Evolutionary conservation across 1,140 invertebrate species (phyloP).

Genomic region (Cotesia chilonis): DNA sequence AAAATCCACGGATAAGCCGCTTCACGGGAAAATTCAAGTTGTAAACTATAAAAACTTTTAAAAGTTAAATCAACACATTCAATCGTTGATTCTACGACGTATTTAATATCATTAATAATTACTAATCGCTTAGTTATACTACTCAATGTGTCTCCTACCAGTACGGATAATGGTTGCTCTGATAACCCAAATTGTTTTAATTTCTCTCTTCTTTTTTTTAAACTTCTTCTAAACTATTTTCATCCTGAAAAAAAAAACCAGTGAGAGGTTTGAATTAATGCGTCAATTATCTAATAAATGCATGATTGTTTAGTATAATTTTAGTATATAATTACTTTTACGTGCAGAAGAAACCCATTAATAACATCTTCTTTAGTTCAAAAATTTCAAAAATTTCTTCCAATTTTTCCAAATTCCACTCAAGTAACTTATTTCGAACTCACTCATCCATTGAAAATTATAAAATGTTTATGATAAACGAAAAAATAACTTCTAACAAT

Average conservation of each 20-base stretch:
- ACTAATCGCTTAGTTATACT: constrained; percentile 17
- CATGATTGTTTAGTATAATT: no score
- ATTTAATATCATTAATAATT: constrained; percentile 18
- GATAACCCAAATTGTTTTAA: constrained; percentile 13
- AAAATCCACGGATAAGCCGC: constrained; percentile 21
- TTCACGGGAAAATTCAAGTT: constrained; percentile 19
- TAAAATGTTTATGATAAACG: no score
- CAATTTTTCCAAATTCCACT: no score
- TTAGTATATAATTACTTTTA: no score
- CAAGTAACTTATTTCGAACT: no score
- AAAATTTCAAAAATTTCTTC: no score
- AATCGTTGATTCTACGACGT: background rate
- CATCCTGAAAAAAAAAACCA: constrained; percentile 14
- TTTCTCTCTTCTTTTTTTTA: constrained; percentile 1
- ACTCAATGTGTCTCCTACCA: constrained; percentile 1
- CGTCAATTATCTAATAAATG: no score
- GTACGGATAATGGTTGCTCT: constrained; percentile 10
- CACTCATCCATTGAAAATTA: no score
- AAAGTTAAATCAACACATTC: constrained; percentile 16
- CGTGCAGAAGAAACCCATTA: no score
- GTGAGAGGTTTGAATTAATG: no score
- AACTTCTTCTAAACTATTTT: background rate
- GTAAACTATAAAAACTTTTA: constrained; percentile 19
- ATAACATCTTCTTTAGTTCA: no score
- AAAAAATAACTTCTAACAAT: no score